Evolutionary conservation across 2,888 invertebrate species (phyloP).

Genomic region (Emmelina monodactyla): DNA sequence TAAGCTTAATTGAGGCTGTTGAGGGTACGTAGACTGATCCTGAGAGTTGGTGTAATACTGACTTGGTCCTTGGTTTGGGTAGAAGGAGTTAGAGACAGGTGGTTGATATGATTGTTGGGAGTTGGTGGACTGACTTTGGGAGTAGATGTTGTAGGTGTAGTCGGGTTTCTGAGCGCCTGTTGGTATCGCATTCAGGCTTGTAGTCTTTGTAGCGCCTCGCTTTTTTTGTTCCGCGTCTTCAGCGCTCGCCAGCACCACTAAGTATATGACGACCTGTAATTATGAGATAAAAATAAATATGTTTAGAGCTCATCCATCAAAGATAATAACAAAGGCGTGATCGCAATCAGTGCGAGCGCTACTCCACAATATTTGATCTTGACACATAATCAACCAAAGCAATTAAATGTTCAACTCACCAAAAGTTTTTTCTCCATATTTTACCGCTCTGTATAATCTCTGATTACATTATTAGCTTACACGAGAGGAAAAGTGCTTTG

Average conservation of each 20-base stretch:
- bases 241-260: conserved; percentile 34
- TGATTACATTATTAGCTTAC: conserved; percentile 41
- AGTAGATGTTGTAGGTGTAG: conserved; percentile 48
- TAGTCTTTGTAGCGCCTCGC: conserved; percentile 43
- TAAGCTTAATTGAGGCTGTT: conserved; percentile 31
- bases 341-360: conserved; percentile 23
- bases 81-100: conserved; percentile 39
- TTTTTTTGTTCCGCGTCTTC: conserved; percentile 55
- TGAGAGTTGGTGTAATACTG: conserved; percentile 38
- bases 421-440: conserved; percentile 43
- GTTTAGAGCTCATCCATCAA: conserved; percentile 30
- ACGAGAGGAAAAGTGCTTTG: conserved; percentile 49
- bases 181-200: conserved; percentile 42
- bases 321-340: conserved; percentile 20
- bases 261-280: conserved; percentile 43
- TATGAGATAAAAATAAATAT: no score
- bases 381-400: conserved; percentile 9
- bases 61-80: conserved; percentile 37
- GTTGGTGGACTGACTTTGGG: conserved; percentile 28
- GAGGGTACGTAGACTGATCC: conserved; percentile 24
- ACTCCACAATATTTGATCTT: no score
- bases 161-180: conserved; percentile 54
- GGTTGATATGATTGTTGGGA: conserved; percentile 30
- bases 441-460: conserved; percentile 9
- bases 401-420: conserved; percentile 31